Percentiles rank a stretch among this genome's conserved stretches.
Evolutionary conservation across 1,140 invertebrate species (phyloP).

Genomic region (Listronotus bonariensis): DNA sequence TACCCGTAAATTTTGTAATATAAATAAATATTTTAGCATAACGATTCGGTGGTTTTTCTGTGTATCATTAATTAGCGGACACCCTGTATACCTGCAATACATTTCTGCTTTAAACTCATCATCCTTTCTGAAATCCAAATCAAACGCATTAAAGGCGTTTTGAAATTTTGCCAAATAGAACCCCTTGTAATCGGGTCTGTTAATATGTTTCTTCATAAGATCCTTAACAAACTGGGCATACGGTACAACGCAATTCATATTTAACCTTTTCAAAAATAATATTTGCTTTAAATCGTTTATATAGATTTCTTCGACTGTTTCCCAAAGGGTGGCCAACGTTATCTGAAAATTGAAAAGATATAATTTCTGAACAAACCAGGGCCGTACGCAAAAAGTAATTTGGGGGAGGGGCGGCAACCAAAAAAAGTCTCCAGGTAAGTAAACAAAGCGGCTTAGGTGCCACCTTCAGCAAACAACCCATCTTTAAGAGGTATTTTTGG

Average conservation of each 20-base stretch:
- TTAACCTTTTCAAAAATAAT: constrained; percentile 60
- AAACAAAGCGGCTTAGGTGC: too few species aligned
- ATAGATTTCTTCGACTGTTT: constrained; percentile 61
- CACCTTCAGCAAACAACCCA: too few species aligned
- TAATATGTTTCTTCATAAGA: constrained; percentile 60
- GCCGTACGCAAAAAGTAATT: too few species aligned
- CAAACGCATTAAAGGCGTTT: constrained; percentile 61
- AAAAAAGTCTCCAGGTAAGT: too few species aligned
- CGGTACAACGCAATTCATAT: constrained; percentile 59
- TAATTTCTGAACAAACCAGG: too few species aligned
- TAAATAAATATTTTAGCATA: neutral
- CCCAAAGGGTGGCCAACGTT: constrained; percentile 61
- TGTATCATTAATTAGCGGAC: too few species aligned
- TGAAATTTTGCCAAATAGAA: constrained; percentile 61
- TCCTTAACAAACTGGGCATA: constrained; percentile 59
- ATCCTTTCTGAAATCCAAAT: constrained; percentile 60
- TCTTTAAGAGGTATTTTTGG: too few species aligned
- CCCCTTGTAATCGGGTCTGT: constrained; percentile 61
- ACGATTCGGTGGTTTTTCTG: too few species aligned
- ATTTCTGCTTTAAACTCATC: constrained; percentile 57
- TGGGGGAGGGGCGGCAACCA: too few species aligned
- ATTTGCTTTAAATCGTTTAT: constrained; percentile 60
- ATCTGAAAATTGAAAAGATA: constrained; percentile 44
- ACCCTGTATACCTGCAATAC: constrained; percentile 49
- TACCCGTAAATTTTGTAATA: too few species aligned